phyloP scores from a whole-genome alignment of 2,113 vertebrate genomes.

The Thalassarche chlororhynchos region DNA sequence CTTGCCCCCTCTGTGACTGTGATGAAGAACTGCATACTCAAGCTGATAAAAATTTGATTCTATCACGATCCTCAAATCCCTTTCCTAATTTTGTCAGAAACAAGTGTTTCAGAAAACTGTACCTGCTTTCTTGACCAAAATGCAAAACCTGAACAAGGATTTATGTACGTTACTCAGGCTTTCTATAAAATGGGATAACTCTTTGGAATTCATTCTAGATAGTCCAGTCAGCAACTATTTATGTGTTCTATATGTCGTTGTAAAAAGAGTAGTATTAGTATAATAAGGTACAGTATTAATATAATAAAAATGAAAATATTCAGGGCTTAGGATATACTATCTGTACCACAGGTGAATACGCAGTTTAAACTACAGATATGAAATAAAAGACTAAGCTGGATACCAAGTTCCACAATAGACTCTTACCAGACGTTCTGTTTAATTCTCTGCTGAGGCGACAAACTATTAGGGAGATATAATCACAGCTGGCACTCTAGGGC shows the following conservation, averaged over 20 bases:
- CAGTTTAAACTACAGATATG: background rate
- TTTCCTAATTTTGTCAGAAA: background rate
- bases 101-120: background rate
- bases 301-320: background rate
- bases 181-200: background rate
- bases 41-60: background rate
- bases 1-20: background rate
- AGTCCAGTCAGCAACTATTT: background rate
- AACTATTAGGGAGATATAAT: background rate
- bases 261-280: background rate
- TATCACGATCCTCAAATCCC: background rate
- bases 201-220: background rate
- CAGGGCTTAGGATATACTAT: background rate
- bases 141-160: background rate
- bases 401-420: background rate
- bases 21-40: background rate
- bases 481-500: background rate
- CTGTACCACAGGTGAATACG: background rate
- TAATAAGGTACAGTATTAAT: background rate
- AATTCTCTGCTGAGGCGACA: background rate
- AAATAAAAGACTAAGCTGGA: background rate
- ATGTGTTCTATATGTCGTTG: background rate
- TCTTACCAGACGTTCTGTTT: background rate
- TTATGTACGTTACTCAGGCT: background rate
- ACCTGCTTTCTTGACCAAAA: background rate